These are phyloP conservation scores for Drosophila nigritarsus DNA, from an alignment of 2,888 invertebrate genomes.

Conservation along the genomic window DNA sequence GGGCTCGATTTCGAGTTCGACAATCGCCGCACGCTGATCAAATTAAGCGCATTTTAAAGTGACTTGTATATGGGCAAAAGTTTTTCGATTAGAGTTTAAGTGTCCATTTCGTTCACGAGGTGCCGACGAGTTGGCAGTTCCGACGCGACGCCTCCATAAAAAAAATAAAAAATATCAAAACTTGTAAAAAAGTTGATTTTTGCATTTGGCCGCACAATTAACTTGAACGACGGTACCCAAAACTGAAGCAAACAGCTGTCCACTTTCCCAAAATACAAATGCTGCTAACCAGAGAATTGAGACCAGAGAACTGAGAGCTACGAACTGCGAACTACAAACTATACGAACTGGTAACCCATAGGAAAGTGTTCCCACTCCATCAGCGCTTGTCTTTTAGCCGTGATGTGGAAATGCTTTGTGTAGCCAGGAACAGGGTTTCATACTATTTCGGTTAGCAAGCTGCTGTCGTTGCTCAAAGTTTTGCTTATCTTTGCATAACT, in stretches of 20 bases:
- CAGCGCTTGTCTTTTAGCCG: conserved; percentile 47
- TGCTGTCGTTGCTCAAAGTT: conserved; percentile 76
- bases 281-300: background rate
- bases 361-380: conserved; percentile 20
- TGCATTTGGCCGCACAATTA: conserved; percentile 78
- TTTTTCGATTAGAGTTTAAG: conserved; percentile 81
- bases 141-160: conserved; percentile 20
- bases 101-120: conserved; percentile 77
- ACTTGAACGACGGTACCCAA: conserved; percentile 60
- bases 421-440: conserved; percentile 39
- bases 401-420: conserved; percentile 57
- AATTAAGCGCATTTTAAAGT: conserved; percentile 79
- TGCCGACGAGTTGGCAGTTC: conserved; percentile 60
- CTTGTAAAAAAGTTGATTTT: conserved; percentile 74
- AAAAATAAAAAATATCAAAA: conserved; percentile 38
- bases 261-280: conserved; percentile 55
- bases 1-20: conserved; percentile 39
- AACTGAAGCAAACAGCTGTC: conserved; percentile 61
- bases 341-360: conserved; percentile 24
- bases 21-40: conserved; percentile 78
- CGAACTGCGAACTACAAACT: conserved; percentile 12
- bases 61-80: conserved; percentile 79
- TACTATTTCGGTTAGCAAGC: conserved; percentile 67
- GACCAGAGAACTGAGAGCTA: background rate
- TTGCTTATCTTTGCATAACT: conserved; percentile 83